Evolutionary conservation across 2,797 vertebrate species (phyloP).

Genomic region (Microchirus variegatus): DNA sequence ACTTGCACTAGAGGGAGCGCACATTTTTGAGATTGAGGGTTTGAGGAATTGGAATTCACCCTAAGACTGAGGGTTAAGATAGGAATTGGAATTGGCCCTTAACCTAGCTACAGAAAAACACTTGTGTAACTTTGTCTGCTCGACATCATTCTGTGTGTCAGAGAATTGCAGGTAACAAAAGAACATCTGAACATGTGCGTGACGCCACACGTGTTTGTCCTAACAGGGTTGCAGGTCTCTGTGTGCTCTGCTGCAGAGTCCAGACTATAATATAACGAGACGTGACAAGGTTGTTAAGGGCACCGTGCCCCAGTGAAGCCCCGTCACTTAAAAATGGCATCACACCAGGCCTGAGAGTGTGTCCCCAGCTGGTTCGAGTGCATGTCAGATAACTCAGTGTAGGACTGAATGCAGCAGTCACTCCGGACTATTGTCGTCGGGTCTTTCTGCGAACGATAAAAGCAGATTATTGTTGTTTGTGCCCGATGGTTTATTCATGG

Average conservation of each 20-base stretch:
- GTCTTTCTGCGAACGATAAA: constrained; percentile 56
- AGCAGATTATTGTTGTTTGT: constrained; percentile 60
- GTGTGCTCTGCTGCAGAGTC: constrained; percentile 16
- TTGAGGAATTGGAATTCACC: too few species aligned
- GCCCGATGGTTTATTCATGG: constrained; percentile 53
- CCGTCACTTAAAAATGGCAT: constrained; percentile 53
- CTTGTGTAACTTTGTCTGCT: constrained; percentile 6
- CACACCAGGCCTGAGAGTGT: constrained; percentile 37
- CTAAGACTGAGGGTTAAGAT: too few species aligned
- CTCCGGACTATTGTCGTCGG: constrained; percentile 64
- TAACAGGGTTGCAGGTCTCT: constrained; percentile 28
- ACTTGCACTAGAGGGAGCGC: too few species aligned
- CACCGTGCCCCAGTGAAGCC: constrained; percentile 34
- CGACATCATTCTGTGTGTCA: constrained; percentile 43
- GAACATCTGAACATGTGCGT: constrained; percentile 11
- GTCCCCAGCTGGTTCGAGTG: constrained; percentile 30
- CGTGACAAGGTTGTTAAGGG: constrained; percentile 59
- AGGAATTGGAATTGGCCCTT: too few species aligned
- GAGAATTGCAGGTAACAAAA: constrained; percentile 39
- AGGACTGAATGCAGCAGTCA: constrained; percentile 54
- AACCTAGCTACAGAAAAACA: neutral
- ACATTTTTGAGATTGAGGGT: too few species aligned
- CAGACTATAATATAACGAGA: constrained; percentile 63
- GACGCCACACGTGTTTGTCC: constrained; percentile 17
- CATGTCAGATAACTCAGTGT: constrained; percentile 39